phyloP scores from a whole-genome alignment of 2,888 invertebrate genomes.

The Apantesis nais region DNA sequence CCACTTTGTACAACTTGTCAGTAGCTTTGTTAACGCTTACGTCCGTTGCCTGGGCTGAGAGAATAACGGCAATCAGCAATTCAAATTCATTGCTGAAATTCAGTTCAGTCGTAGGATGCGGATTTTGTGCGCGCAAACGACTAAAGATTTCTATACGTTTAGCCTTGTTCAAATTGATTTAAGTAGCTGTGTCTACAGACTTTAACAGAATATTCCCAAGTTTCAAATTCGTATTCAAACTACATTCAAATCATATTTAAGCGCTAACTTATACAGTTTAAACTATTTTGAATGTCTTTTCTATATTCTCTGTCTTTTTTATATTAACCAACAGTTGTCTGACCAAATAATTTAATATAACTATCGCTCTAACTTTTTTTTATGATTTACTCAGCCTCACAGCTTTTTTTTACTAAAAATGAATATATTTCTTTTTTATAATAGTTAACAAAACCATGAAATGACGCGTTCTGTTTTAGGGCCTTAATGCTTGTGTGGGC shows the following conservation, averaged over 20 bases:
- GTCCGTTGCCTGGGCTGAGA: no score
- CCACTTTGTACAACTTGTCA: no score
- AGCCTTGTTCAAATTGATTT: slow-evolving; percentile 7
- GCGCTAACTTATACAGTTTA: not conserved
- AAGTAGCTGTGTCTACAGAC: not conserved
- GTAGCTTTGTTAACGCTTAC: no score
- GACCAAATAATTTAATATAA: not conserved
- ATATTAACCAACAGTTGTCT: not conserved
- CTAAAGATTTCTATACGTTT: no score
- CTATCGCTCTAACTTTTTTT: not conserved
- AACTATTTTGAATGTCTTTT: not conserved
- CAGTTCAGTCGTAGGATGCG: no score
- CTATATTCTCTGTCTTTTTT: not conserved
- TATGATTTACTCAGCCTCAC: not conserved
- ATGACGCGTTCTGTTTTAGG: slow-evolving; percentile 46
- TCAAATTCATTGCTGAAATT: no score
- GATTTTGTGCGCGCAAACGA: no score
- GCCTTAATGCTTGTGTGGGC: slow-evolving; percentile 63
- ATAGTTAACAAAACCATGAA: not conserved
- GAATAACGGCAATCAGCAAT: no score
- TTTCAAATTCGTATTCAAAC: not conserved
- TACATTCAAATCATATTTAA: not conserved
- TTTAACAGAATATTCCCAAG: not conserved
- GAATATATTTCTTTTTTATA: not conserved
- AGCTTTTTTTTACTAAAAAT: not conserved